These are phyloP conservation scores for Hemitrygon akajei DNA, from an alignment of 2,797 vertebrate species.

Conservation along the genomic window DNA sequence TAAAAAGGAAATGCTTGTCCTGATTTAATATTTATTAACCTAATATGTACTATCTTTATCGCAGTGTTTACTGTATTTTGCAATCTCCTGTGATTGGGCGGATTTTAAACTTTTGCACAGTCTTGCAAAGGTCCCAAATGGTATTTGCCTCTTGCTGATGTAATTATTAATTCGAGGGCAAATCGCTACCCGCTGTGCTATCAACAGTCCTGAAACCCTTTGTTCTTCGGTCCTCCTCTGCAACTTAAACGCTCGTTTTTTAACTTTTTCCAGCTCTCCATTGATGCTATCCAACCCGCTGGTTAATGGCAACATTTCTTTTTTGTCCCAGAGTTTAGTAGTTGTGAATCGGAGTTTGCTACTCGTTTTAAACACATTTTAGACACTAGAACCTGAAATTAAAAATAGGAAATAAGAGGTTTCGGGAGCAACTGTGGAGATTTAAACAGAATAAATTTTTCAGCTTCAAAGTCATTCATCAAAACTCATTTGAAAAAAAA, in stretches of 20 bases:
- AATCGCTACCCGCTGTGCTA: neutral
- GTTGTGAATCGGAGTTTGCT: neutral
- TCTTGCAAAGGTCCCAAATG: neutral
- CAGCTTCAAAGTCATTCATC: neutral
- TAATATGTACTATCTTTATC: neutral
- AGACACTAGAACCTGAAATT: neutral
- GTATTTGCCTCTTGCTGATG: neutral
- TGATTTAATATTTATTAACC: neutral
- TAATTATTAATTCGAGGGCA: neutral
- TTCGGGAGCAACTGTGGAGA: neutral
- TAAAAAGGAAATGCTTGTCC: constrained; percentile 6
- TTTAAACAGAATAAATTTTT: neutral
- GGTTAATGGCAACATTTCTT: too few relatives aligned
- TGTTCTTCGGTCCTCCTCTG: too few relatives aligned
- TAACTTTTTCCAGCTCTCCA: too few relatives aligned
- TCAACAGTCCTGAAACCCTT: too few relatives aligned
- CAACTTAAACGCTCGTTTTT: too few relatives aligned
- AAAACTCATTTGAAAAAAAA: neutral
- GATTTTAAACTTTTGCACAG: too few relatives aligned
- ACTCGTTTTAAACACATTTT: neutral
- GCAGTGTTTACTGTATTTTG: neutral
- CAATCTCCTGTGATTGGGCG: neutral
- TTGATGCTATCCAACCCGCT: too few relatives aligned
- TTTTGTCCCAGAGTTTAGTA: too few relatives aligned
- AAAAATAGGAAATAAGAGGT: neutral